Evolutionary conservation across 2,113 vertebrate species (phyloP), one percentile per base, ranked within the genome.

Genomic region (Paedocypris sp.): DNA sequence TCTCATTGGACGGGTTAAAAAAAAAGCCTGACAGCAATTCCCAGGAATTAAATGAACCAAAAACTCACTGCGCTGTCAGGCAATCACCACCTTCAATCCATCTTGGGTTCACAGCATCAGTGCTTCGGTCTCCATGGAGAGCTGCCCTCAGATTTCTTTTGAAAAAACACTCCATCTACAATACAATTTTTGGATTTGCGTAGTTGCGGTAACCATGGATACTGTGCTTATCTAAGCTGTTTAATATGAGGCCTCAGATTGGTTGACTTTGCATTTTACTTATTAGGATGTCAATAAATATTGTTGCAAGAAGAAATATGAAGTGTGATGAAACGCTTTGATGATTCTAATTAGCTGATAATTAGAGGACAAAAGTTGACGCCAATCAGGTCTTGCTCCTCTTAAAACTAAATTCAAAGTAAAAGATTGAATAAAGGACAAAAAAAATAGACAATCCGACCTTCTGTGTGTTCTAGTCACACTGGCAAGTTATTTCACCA

Each of bases 191-290:
- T 79, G 65, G 75, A 78, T 75, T 75, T 80, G 76, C 78, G 75
- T 73, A 66, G 52, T 68, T 72, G 62, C 67, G 15, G 81, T 82
- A 78, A 25, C 81, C 74, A 82, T 82, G 79, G 83, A 66, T 72
- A 82, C 80, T 1, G 8, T 60, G 77, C 73, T 70, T 76, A 67
- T 73, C 60, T 67, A 71, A 73, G 58, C 68, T 66, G 66, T 48
- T 64, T 61, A 74, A 77, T 67, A 68, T 68, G n/a, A 57, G 26
- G 26, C 22, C n/a, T 11, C 11, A 35, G 15, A 46, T 78, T 76
- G 74, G 69, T 73, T 70, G 68, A 67, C 70, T 74, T 23, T 33
- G 6, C 5, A 42, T 51, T 36, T 71, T 71, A 36, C 6, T 49
- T 1, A 51, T 13, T 33, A 29, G 8, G 32, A 54, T 39, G 20